phyloP scores from a whole-genome alignment of 2,113 vertebrate genomes.

The Osmerus eperlanus region DNA sequence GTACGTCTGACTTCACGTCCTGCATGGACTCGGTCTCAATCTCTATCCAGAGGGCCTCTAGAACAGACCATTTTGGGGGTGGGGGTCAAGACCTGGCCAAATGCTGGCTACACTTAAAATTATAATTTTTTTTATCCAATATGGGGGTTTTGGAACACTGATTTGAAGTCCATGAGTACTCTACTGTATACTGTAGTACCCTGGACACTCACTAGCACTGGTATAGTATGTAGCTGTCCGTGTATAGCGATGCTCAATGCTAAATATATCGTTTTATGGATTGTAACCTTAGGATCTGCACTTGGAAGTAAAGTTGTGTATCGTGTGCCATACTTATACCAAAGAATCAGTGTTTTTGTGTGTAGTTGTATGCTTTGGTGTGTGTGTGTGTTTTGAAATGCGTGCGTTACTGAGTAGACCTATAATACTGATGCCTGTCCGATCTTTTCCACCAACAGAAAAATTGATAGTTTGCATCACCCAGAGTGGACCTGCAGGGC shows the following conservation, averaged over 20 bases:
- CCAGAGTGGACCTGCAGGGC: constrained; percentile 58
- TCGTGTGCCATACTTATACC: constrained; percentile 38
- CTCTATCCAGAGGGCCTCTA: constrained; percentile 1
- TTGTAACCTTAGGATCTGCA: not conserved
- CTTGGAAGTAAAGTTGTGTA: constrained; percentile 4
- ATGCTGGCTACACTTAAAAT: not conserved
- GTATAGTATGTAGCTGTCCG: not conserved
- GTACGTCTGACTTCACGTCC: constrained; percentile 72
- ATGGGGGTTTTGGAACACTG: constrained; percentile 28
- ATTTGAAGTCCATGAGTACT: constrained; percentile 12
- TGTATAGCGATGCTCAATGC: not conserved
- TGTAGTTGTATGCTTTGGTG: not conserved
- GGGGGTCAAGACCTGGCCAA: constrained; percentile 5
- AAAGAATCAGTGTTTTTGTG: constrained; percentile 30
- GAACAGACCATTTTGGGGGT: constrained; percentile 19
- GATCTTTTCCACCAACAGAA: constrained; percentile 56
- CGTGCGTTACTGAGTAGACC: not conserved
- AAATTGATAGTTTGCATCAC: constrained; percentile 78
- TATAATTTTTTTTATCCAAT: not conserved
- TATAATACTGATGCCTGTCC: not conserved
- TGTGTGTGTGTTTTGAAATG: not conserved
- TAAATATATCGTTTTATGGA: too few species aligned
- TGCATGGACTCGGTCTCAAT: constrained; percentile 65
- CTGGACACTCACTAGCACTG: constrained; percentile 11
- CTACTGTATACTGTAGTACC: constrained; percentile 11